Evolutionary conservation across 2,797 vertebrate genomes (phyloP).

Genomic region (Podarcis siculus): DNA sequence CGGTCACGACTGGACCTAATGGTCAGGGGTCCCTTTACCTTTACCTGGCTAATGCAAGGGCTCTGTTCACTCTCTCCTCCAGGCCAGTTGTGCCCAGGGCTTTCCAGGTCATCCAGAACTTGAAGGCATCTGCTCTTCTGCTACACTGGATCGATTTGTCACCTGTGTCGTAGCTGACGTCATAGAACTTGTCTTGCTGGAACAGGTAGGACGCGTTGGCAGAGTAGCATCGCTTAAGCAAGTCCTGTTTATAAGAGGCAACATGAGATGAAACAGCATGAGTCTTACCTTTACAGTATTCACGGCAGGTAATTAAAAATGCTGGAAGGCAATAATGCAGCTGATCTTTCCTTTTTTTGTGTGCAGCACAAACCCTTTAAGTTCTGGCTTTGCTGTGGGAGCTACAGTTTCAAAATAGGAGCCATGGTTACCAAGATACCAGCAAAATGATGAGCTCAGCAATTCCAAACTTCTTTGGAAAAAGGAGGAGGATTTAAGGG

Average conservation of each 20-base stretch:
- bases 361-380: background rate
- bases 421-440: background rate
- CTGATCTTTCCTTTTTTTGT: background rate
- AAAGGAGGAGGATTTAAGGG: background rate
- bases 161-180: constrained; percentile 85
- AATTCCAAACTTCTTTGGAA: background rate
- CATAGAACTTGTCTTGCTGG: constrained; percentile 90
- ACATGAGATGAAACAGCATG: background rate
- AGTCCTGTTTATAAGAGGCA: constrained; percentile 69
- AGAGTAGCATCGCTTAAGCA: constrained; percentile 86
- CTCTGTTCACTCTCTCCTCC: constrained; percentile 84
- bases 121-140: constrained; percentile 85
- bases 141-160: constrained; percentile 89
- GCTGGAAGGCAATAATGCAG: background rate
- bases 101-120: constrained; percentile 91
- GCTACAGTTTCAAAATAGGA: background rate
- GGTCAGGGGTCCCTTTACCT: no score
- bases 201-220: constrained; percentile 86
- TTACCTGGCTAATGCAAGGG: constrained; percentile 83
- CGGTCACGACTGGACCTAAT: no score
- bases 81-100: constrained; percentile 83
- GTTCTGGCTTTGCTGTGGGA: background rate
- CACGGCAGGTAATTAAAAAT: background rate
- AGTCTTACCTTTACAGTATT: background rate
- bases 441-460: background rate